Evolutionary conservation across 1,140 invertebrate species (phyloP), one percentile per base, ranked within the genome.

Genomic region (Atta colombica): DNA sequence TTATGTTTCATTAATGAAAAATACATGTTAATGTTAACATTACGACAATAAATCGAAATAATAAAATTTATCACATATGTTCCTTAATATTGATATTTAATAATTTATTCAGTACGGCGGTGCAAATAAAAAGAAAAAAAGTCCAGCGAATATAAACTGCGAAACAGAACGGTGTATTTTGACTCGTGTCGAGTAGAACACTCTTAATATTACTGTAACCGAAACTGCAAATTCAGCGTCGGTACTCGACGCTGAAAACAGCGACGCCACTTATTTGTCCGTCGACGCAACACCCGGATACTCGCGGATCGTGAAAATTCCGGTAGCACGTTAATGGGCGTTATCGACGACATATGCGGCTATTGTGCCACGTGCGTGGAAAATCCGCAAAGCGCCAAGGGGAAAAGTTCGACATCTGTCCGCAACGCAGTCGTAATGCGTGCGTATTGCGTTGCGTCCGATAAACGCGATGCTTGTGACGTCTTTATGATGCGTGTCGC

Each of bases 281-380:
- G 78, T 86, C 69, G 77, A 71, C 39, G 71, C 87, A 63, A 55
- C 53, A 35, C 49, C 31, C 58, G 65, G 39, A 74, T 85, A 55
- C 18, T 55, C 18, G 12, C 81, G 25, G 28, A 68, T 60, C 55
- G 49, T 14, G 71, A 85, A 88, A 81, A 86, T 87, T 82, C 25
- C 14, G 3, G 45, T 71, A 87, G 85, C 81, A 14, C 88, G 86
- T 90, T 90, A 89, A 90, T 87, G 88, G 49, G 39, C 77, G 72
- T 78, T 90, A 92, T 89, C 78, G 88, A 89, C 86, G 86, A 91
- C 91, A 92, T 90, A 89, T 93, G 91, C 82, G 91, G 87, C 92
- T 89, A 69, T 66, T 77, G 80, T 80, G 77, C 74, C 93, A 93
- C 92, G 92, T 94, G 94, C 92, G 93, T 94, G 92, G 89, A 94